Base-by-base conservation (phyloP, 1,140 invertebrate genomes). In the Pissodes strobi region DNA sequence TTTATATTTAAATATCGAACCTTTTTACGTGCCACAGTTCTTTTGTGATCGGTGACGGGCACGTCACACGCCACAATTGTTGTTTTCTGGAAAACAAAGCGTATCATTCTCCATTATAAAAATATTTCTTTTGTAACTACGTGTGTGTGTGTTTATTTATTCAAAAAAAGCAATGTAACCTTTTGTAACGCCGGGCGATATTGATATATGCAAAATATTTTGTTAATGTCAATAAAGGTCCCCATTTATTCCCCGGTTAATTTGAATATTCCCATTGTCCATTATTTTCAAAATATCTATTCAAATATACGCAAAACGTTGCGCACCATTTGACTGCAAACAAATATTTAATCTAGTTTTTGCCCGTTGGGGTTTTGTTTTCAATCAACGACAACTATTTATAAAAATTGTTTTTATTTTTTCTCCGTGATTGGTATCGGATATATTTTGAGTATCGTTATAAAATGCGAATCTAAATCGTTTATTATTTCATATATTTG, bases 191-290 rank as follows among this genome's bases (percentile, higher is more conserved):
- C n/a, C 21, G 18, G 9, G 34, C 34, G 34, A 23, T 56, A 56
- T 56, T 41, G 53, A 56, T 56, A 56, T 56, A 56, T 56, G 53
- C 53, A 56, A 56, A 56, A 56, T 56, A 56, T 56, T 56, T 56
- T 41, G 53, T 56, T 56, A 56, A 41, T 56, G 53, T 56, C 53
- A 56, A 56, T 56, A 56, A 56, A 56, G 39, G 53, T 39, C 39
- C 37, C 53, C 38, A 27, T 27, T 27, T 27, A 41, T 41, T 18
- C 38, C n/a, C 17, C 38, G 38, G 13, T 10, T 15, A 23, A 49
- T 49, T 49, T 49, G 46, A 49, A 49, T 49, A 49, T 27, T 10
- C 18, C 25, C 46, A 49, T 49, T 49, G 46, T 49, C 25, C 21
- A 49, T 49, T 49, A 49, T 49, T 49, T 49, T 49, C 25, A 2